Evolutionary conservation across 2,113 vertebrate species (phyloP), one percentile per base, ranked within the genome.

Genomic region (Protobothrops flavoviridis): DNA sequence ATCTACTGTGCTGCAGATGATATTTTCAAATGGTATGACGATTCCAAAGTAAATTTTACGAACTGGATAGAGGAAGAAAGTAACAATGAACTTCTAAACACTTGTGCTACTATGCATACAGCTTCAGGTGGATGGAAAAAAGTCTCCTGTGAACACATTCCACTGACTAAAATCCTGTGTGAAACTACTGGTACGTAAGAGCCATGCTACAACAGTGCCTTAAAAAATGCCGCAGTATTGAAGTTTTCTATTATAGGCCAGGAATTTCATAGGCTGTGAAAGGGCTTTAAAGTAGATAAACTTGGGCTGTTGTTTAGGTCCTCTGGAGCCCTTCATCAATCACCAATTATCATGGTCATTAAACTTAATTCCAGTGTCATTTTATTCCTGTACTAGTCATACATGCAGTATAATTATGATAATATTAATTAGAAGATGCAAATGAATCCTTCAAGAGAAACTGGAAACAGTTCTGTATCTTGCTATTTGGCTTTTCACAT

Each of bases 81-180:
- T 9, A 92, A 50, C 0, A 94, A 96, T 0, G 97, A 97, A 24
- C 92, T 97, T 2, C 20, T 98, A 85, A 98, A 99, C 81, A 98
- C 97, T 0, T 99, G 99, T 94, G 98, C 96, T 56, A 96, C 97
- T 85, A 96, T 99, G 95, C 97, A 98, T 89, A 97, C 96, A 85
- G 93, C 90, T 94, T 98, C 98, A 0, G 98, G 98, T 26, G 96
- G 95, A 94, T 99, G 99, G 99, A 97, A 97, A 94, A 97, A 97
- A 26, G 97, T 98, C 93, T 98, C 98, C 93, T 99, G 98, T 94
- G 90, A 96, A 45, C 89, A 98, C 0, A 95, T 98, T 10, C 93
- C 95, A 3, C 97, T 98, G 96, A 97, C 97, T 2, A 98, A 98
- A 55, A 97, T 98, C 57, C 93, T 99, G 59, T 99, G 99, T 95